A percentile compares a stretch with the other conserved stretches of the same genome.
Conservation (phyloP, 2,888 invertebrate genomes). For the Tortricodes alternella region DNA sequence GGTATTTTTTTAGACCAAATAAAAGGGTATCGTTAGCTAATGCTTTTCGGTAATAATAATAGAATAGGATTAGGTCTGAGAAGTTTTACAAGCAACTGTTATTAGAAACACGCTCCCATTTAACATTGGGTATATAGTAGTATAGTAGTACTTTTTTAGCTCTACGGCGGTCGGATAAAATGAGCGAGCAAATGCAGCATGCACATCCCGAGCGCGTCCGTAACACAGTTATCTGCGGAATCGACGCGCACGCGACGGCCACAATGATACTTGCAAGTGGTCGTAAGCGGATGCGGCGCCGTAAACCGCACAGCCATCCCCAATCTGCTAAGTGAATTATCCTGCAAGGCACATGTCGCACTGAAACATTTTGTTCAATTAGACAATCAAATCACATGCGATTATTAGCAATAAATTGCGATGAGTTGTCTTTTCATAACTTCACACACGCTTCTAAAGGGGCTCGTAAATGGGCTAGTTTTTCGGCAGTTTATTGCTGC, state of each 20-base stretch:
- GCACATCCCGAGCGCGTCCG: background rate
- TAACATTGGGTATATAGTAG: background rate
- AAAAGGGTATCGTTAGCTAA: no score
- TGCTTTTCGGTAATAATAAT: no score
- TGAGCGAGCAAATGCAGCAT: background rate
- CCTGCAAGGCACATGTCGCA: background rate
- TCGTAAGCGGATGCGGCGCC: slow-evolving; percentile 15
- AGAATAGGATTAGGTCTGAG: no score
- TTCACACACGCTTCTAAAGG: no score
- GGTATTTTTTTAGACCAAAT: no score
- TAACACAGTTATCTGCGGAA: slow-evolving; percentile 22
- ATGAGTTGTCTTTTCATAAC: no score
- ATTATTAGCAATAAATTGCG: no score
- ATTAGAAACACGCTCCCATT: no score
- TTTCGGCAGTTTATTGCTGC: no score
- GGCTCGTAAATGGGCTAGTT: no score
- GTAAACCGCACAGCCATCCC: slow-evolving; percentile 16
- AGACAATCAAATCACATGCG: background rate
- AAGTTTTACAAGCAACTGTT: no score
- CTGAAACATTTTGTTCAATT: background rate
- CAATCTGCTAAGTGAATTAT: slow-evolving; percentile 31
- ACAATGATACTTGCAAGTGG: no score
- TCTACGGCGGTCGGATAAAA: background rate
- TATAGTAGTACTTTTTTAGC: background rate
- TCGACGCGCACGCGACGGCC: slow-evolving; percentile 18